These are phyloP conservation scores for Hystrix cristata DNA, from an alignment of 2,113 vertebrate genomes.

Conservation along the genomic window DNA sequence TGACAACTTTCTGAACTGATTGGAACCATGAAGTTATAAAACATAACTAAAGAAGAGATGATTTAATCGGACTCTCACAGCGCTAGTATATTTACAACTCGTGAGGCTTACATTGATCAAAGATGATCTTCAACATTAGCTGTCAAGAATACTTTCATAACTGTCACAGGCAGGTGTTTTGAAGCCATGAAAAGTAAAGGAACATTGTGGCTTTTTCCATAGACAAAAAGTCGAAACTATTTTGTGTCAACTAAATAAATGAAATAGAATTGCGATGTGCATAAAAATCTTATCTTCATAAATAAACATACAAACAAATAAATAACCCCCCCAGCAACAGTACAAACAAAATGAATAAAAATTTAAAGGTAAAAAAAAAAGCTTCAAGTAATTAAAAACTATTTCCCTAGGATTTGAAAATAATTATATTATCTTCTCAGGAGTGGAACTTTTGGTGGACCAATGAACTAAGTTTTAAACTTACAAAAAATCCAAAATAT, in stretches of 20 bases:
- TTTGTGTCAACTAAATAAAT: constrained; percentile 31
- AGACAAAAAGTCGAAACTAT: constrained; percentile 28
- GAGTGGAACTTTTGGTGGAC: not conserved
- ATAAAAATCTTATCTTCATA: not conserved
- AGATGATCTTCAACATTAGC: not conserved
- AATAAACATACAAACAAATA: not conserved
- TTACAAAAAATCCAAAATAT: not conserved
- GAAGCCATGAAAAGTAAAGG: constrained; percentile 37
- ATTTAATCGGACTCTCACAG: constrained; percentile 49
- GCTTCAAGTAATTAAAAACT: not conserved
- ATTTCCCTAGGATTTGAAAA: not conserved
- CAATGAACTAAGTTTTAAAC: not conserved
- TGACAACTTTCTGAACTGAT: constrained; percentile 23
- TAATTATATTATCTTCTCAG: not conserved
- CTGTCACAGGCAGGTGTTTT: constrained; percentile 36
- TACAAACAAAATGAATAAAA: not conserved
- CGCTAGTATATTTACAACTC: constrained; percentile 23
- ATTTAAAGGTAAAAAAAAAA: not conserved
- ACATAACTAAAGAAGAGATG: constrained; percentile 6
- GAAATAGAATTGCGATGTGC: not conserved
- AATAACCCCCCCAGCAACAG: not conserved
- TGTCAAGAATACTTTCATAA: not conserved
- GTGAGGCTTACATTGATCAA: not conserved
- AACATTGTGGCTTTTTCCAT: not conserved
- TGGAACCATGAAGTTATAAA: not conserved